These are phyloP conservation scores for Callaeas wilsoni DNA, from an alignment of 2,113 vertebrate species.

Conservation along the genomic window DNA sequence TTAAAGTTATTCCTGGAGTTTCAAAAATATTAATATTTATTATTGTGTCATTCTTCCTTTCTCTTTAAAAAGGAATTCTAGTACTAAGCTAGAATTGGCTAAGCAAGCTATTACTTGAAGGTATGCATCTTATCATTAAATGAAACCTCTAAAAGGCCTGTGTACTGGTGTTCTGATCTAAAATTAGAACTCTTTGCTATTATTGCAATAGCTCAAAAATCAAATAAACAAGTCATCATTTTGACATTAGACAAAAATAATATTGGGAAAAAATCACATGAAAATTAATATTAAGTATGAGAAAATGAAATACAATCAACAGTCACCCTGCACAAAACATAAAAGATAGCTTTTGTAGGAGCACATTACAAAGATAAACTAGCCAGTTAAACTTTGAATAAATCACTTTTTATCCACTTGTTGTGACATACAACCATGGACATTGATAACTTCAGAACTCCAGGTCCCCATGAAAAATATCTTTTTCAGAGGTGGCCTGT, in stretches of 20 bases:
- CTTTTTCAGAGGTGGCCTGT: slow-evolving; percentile 8
- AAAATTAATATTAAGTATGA: slow-evolving; percentile 65
- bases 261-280: slow-evolving; percentile 8
- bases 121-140: neutral
- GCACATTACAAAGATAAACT: slow-evolving; percentile 30
- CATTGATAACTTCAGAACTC: slow-evolving; percentile 28
- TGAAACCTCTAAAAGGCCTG: neutral
- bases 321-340: slow-evolving; percentile 38
- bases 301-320: slow-evolving; percentile 60
- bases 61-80: neutral
- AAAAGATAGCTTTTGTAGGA: slow-evolving; percentile 55
- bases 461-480: slow-evolving; percentile 22
- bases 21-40: neutral
- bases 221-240: slow-evolving; percentile 60
- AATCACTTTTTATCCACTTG: slow-evolving; percentile 58
- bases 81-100: neutral
- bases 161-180: neutral
- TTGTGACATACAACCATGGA: neutral
- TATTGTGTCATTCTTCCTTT: neutral
- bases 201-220: slow-evolving; percentile 45
- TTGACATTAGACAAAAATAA: slow-evolving; percentile 55
- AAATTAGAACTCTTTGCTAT: slow-evolving; percentile 53
- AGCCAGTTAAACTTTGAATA: slow-evolving; percentile 48
- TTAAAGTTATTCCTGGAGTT: neutral
- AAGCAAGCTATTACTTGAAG: neutral